Evolutionary conservation across 2,888 invertebrate species (phyloP).

Genomic region (Lepidochitona cinerea): DNA sequence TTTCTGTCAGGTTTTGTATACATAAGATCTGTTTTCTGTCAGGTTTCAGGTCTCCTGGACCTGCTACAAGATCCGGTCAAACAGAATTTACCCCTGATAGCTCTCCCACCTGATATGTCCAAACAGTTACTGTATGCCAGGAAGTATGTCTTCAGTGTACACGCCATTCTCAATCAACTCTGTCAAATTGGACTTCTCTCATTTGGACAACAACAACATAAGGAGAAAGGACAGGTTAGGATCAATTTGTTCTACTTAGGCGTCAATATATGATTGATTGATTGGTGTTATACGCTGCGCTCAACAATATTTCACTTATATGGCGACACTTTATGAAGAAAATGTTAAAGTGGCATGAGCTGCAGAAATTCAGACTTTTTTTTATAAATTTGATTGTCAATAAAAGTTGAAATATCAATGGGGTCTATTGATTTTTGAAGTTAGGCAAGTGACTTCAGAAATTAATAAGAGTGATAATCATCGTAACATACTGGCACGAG

Average conservation of each 20-base stretch:
- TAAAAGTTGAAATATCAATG: too few species aligned
- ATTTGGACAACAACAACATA: slow-evolving; percentile 77
- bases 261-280: neutral
- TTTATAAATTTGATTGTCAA: too few species aligned
- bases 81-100: slow-evolving; percentile 77
- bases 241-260: neutral
- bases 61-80: slow-evolving; percentile 79
- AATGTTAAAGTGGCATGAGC: too few species aligned
- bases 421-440: too few species aligned
- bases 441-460: too few species aligned
- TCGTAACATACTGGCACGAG: too few species aligned
- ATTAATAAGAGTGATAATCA: too few species aligned
- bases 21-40: slow-evolving; percentile 12
- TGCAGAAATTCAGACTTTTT: too few species aligned
- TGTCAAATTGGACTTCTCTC: slow-evolving; percentile 80
- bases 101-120: slow-evolving; percentile 74
- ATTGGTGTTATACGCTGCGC: too few species aligned
- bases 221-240: slow-evolving; percentile 79
- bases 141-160: slow-evolving; percentile 76
- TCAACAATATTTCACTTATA: too few species aligned
- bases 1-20: too few species aligned
- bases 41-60: slow-evolving; percentile 75
- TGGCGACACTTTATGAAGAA: too few species aligned
- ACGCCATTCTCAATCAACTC: slow-evolving; percentile 76
- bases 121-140: slow-evolving; percentile 74